Conservation (phyloP, 2,888 invertebrate genomes). For the Oxyscelio sp. region DNA sequence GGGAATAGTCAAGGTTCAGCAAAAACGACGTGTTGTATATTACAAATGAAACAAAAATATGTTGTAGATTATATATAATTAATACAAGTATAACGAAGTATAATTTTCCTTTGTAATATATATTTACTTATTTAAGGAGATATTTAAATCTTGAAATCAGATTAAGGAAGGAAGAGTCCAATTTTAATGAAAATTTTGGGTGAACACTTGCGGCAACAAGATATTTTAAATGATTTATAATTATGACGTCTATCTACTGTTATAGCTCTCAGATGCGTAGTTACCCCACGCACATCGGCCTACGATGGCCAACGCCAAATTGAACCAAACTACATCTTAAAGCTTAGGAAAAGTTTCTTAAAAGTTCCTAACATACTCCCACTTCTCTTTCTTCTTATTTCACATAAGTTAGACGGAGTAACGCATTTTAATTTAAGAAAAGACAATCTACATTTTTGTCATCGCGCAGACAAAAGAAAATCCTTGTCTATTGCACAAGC, state of each 20-base stretch:
- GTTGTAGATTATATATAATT: too few relatives aligned
- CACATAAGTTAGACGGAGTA: neutral
- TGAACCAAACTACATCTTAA: slow-evolving; percentile 14
- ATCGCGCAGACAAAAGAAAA: slow-evolving; percentile 1
- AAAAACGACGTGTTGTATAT: too few relatives aligned
- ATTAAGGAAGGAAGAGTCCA: too few relatives aligned
- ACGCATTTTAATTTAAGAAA: neutral
- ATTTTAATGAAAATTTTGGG: too few relatives aligned
- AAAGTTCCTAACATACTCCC: neutral
- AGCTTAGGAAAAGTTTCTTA: neutral
- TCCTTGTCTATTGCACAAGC: too few relatives aligned
- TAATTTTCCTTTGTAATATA: too few relatives aligned
- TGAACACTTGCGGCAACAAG: too few relatives aligned
- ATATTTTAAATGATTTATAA: slow-evolving; percentile 45
- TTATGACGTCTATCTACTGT: slow-evolving; percentile 38
- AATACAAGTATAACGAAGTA: too few relatives aligned
- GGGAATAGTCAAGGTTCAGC: too few relatives aligned
- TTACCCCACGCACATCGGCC: slow-evolving; percentile 46
- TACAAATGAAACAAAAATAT: too few relatives aligned
- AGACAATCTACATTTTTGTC: neutral
- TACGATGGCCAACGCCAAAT: slow-evolving; percentile 31
- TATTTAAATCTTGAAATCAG: too few relatives aligned
- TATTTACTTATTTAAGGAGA: too few relatives aligned
- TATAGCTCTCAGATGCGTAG: slow-evolving; percentile 20
- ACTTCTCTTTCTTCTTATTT: neutral